Evolutionary conservation across 2,113 vertebrate species (phyloP), one percentile per base, ranked within the genome.

Genomic region (Xiphophorus hellerii): DNA sequence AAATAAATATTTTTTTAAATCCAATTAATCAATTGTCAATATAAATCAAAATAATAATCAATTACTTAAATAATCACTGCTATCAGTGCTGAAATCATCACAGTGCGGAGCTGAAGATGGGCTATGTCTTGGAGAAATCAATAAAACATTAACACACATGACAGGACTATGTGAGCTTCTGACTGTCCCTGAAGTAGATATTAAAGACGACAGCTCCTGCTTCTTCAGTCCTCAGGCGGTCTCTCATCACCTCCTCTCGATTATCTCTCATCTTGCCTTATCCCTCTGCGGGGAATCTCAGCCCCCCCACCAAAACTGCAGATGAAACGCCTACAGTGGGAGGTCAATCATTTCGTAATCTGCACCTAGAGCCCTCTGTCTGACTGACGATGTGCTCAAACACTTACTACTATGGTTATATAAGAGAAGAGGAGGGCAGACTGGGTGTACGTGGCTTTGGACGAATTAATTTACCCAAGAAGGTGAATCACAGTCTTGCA

Each of bases 301-400:
- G 14, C 39, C 39, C 39, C 39, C 39, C 13, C 79, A 64, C 87
- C 77, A 17, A 73, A 75, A 83, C 80, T 79, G 70, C 66, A 81
- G 82, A 91, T 81, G 76, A 89, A 88, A 92, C 67, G 42, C 85
- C 88, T 87, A 64, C 65, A 66, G 58, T 44, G 73, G 86, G 83
- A 67, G 86, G 81, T 27, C 82, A 81, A 85, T 89, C 86, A 92
- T 90, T 77, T 80, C 51, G 60, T 80, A 76, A 87, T 88, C 87
- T 80, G 84, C 78, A 89, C 79, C 87, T 84, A 82, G 85, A 76
- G 84, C 75, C 72, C 62, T 76, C 62, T 44, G 58, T 37, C 35
- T 14, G 74, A 39, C 31, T 13, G 33, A 29, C 17, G 62, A 15
- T 51, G 66, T 44, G 30, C 27, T 66, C 10, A 31, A 76, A 77